Percentiles rank a stretch among this genome's conserved stretches.
phyloP scores from a whole-genome alignment of 2,888 invertebrate genomes.

The Campoplex capitator region DNA sequence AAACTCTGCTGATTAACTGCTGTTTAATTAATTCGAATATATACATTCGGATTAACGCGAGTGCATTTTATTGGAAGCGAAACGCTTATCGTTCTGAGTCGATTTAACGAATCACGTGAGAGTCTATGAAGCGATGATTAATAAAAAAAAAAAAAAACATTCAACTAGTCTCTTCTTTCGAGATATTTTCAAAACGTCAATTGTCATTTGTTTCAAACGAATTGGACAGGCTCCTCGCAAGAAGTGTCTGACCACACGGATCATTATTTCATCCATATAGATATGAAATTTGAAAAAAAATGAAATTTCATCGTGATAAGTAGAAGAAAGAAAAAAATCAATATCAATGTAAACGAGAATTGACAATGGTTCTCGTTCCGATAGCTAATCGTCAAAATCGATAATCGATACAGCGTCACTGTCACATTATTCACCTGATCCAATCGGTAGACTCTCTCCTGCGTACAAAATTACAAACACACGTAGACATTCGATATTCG shows the following conservation, averaged over 20 bases:
- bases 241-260: not conserved
- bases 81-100: not conserved
- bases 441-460: not conserved
- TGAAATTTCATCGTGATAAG: not conserved
- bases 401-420: slow-evolving; percentile 36
- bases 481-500: slow-evolving; percentile 11
- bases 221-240: not conserved
- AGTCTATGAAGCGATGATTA: too few relatives aligned
- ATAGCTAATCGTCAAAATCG: slow-evolving; percentile 30
- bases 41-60: not conserved
- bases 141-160: not conserved
- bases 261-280: not conserved
- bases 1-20: not conserved
- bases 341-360: not conserved
- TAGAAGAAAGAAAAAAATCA: not conserved
- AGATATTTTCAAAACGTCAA: not conserved
- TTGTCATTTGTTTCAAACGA: not conserved
- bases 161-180: not conserved
- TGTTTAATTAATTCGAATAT: not conserved
- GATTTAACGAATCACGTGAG: not conserved
- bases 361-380: slow-evolving; percentile 1
- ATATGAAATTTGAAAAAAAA: not conserved
- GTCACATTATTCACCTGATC: slow-evolving; percentile 5
- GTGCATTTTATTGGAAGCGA: not conserved
- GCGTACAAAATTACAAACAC: slow-evolving; percentile 19